Evolutionary conservation across 2,888 invertebrate species (phyloP).

Genomic region (Pediacus dermestoides): DNA sequence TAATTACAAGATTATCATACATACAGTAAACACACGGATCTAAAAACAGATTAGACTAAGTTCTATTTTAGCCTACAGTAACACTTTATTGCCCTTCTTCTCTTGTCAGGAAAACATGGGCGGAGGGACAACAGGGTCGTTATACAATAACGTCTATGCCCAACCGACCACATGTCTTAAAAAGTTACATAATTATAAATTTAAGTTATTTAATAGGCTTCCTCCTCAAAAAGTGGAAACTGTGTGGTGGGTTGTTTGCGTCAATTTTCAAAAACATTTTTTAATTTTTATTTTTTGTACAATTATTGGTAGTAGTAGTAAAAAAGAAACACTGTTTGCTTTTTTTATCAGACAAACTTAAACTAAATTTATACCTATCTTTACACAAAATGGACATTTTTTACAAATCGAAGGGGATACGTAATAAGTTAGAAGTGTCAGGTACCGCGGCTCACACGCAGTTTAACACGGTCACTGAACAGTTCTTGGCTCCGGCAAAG

Average conservation of each 20-base stretch:
- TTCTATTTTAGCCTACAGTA: constrained; percentile 42
- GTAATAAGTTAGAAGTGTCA: constrained; percentile 48
- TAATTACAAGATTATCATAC: constrained; percentile 36
- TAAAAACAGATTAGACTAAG: constrained; percentile 41
- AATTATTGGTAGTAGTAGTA: constrained; percentile 24
- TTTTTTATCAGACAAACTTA: constrained; percentile 43
- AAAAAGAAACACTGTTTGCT: constrained; percentile 29
- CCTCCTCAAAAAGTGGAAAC: constrained; percentile 19
- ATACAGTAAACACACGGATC: constrained; percentile 40
- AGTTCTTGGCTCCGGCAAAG: constrained; percentile 32
- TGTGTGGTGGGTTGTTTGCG: constrained; percentile 25
- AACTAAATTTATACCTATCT: constrained; percentile 52
- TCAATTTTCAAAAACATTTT: constrained; percentile 24
- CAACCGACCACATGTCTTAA: no score
- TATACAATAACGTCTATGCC: constrained; percentile 39
- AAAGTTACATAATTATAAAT: constrained; percentile 21
- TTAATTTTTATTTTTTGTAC: constrained; percentile 31
- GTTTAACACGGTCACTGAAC: constrained; percentile 40
- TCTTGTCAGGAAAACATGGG: constrained; percentile 24
- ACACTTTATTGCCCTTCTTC: constrained; percentile 43
- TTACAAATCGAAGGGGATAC: constrained; percentile 52
- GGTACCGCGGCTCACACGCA: constrained; percentile 43
- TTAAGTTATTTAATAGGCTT: constrained; percentile 17
- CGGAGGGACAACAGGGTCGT: no score
- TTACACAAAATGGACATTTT: constrained; percentile 54